Conservation (phyloP, 2,113 vertebrate species). For the Laticauda colubrina region DNA sequence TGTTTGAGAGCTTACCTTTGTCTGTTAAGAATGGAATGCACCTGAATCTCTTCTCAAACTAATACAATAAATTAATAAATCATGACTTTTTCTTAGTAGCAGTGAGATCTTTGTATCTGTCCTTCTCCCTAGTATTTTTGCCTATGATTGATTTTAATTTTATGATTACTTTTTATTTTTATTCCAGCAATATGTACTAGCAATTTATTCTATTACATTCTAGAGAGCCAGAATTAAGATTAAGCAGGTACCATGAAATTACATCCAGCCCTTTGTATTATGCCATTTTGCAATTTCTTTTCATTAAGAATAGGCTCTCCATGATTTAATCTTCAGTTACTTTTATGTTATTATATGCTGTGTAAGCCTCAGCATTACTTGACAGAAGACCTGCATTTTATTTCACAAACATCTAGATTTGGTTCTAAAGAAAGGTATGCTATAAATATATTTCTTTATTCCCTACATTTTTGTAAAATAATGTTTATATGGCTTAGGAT, state of each 20-base stretch:
- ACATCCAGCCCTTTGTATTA: neutral
- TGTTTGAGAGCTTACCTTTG: neutral
- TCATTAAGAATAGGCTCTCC: neutral
- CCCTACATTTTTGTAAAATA: neutral
- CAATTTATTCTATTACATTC: neutral
- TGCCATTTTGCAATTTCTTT: neutral
- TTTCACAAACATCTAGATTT: conserved; percentile 21
- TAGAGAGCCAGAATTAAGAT: neutral
- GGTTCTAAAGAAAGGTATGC: neutral
- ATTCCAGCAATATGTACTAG: neutral
- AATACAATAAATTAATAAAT: neutral
- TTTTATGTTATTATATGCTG: neutral
- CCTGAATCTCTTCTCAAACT: neutral
- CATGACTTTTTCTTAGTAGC: neutral
- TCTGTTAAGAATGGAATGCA: neutral
- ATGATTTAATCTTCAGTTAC: neutral
- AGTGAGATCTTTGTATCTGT: neutral
- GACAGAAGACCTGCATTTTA: conserved; percentile 13
- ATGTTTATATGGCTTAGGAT: neutral
- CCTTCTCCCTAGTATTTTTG: neutral
- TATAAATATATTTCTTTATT: neutral
- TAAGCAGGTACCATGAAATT: neutral
- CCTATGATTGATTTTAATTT: neutral
- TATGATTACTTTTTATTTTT: neutral
- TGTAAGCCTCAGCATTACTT: neutral